Evolutionary conservation across 2,888 invertebrate species (phyloP).

Genomic region (Allophyes oxyacanthae): DNA sequence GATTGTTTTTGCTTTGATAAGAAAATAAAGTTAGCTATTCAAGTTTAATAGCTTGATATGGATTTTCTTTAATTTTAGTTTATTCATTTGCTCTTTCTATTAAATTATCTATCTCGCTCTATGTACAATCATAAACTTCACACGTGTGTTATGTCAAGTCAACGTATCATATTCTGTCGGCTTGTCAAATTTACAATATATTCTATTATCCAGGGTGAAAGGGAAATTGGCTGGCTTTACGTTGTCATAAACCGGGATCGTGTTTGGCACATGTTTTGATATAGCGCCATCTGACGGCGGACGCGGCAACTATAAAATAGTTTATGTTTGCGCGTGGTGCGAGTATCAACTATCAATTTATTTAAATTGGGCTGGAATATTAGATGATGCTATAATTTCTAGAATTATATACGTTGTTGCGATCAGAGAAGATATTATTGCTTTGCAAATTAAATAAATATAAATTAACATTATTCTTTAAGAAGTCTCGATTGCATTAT

Average conservation of each 20-base stretch:
- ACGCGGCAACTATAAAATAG: conserved; percentile 27
- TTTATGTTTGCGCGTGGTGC: conserved; percentile 30
- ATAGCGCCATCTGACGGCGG: conserved; percentile 35
- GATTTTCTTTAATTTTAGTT: too few species aligned
- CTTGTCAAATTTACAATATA: conserved; percentile 30
- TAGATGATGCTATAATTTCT: conserved; percentile 1
- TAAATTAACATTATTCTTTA: too few species aligned
- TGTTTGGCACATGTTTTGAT: conserved; percentile 41
- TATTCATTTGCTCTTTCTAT: too few species aligned
- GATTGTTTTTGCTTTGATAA: too few species aligned
- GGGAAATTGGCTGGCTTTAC: conserved; percentile 53
- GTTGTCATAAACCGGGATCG: conserved; percentile 34
- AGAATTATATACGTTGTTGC: too few species aligned
- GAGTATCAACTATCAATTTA: conserved; percentile 15
- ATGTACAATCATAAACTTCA: neutral
- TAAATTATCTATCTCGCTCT: neutral
- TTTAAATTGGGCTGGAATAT: neutral
- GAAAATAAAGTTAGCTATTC: too few species aligned
- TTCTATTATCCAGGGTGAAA: conserved; percentile 30
- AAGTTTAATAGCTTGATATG: too few species aligned
- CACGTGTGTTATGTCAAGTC: neutral
- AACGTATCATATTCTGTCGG: conserved; percentile 9
- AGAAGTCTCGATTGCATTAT: too few species aligned
- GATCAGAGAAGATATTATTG: too few species aligned
- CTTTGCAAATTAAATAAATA: too few species aligned